Evolutionary conservation across 1,140 invertebrate genomes (phyloP), one percentile per base, ranked within the genome.

Genomic region (Drosophila erecta): DNA sequence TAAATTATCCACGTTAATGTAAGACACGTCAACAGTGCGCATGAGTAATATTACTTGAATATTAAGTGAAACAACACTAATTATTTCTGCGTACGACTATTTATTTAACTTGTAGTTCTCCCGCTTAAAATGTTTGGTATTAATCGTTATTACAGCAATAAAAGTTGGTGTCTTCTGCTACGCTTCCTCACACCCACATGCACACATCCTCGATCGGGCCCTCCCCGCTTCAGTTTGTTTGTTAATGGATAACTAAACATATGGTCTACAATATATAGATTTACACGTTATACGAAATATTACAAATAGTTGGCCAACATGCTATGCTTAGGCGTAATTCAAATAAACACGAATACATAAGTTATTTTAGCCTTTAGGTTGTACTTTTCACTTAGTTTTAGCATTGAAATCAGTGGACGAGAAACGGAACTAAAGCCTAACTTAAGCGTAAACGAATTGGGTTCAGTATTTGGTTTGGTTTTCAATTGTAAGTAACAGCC

Each of bases 401-500:
- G 50, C 70, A 50, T 59, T 41, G 43, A 64, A 66, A 78, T 70
- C 38, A 76, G 44, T 62, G 50, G 50, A 55, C 67, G 49, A 77
- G 49, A 77, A 78, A 83, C 60, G 50, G 49, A 89, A 89, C 77
- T 90, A 87, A 83, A 59, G 72, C 54, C 84, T 91, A 91, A 89
- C 89, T 91, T 91, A 91, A 91, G 76, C 80, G 22, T 81, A 90
- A 80, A 71, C 64, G 44, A 71, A 79, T 85, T 91, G 89, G 61
- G 69, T 80, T 79, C 62, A 77, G 75, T 91, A 91, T 91, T 91
- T 91, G 89, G 83, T 91, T 91, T 91, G 71, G 66, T 90, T 89
- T 74, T 79, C 85, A 77, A 66, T 64, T 78, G 79, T 81, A 83
- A 87, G 59, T 89, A 76, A 87, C 79, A 87, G 84, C 85, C 84